Evolutionary conservation across 1,140 invertebrate genomes (phyloP), one percentile per base, ranked within the genome.

Genomic region (Trachymyrmex cornetzi): DNA sequence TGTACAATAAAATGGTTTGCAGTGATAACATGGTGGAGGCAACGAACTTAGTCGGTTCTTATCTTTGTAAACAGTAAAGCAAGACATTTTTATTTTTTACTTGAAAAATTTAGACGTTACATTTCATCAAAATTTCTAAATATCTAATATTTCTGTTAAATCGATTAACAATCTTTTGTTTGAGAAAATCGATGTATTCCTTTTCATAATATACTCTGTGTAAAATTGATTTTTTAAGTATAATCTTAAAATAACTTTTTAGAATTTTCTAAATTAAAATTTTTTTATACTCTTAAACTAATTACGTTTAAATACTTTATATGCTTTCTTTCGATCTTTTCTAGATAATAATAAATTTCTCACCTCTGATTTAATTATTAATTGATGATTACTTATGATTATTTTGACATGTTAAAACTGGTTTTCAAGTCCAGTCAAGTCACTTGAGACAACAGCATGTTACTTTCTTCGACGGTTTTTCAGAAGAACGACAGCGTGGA

Each of bases 341-440:
- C 48, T 55, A 69, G 22, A 11, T 30, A 55, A 50, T 38, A 11
- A 61, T 38, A 24, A 34, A 27, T 63, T 63, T 64, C 9, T 79
- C 3, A 27, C 22, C 53, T 16, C 22, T 11, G 30, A 19, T 44
- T 14, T 38, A n/a, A 53, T 67, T 66, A 57, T 69, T 82, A 67
- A 74, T 30, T 82, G 22, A 44, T 57, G 16, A 59, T 12, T 71
- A 72, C 4, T 2, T 48, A 34, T 19, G 55, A 69, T 55, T 82
- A 81, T 69, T 69, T n/a, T 81, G 81, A 57, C 19, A 77, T 87
- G 88, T 69, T 44, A 64, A 57, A 81, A 92, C 77, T 7, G 88
- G 85, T 82, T 86, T 93, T 30, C 90, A 91, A 63, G 89, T 89
- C 53, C 66, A 86, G 86, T 93, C 89, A 71, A 92, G 67, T 67